Evolutionary conservation across 2,113 vertebrate genomes (phyloP).

Genomic region (Phylloscopus whistleri): DNA sequence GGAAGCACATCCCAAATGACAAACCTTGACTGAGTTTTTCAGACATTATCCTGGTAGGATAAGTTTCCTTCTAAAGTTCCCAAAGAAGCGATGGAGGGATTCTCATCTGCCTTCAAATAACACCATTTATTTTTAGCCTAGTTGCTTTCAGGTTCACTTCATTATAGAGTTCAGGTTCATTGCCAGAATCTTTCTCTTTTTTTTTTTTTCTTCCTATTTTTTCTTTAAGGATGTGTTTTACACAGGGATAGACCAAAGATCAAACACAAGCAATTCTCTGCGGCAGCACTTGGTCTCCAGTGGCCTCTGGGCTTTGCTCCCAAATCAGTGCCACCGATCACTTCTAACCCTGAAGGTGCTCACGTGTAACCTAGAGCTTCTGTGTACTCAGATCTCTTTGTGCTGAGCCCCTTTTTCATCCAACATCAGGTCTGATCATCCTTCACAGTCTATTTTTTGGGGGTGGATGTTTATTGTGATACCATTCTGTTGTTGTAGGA

Average conservation of each 20-base stretch:
- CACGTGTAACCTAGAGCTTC: background rate
- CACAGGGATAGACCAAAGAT: background rate
- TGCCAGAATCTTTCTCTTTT: background rate
- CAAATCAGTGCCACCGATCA: background rate
- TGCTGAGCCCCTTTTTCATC: slow-evolving; percentile 11
- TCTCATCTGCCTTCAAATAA: background rate
- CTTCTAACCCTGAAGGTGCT: background rate
- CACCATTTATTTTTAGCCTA: background rate
- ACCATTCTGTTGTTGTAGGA: background rate
- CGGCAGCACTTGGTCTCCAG: background rate
- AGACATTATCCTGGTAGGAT: background rate
- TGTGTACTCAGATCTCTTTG: slow-evolving; percentile 5
- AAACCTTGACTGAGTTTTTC: background rate
- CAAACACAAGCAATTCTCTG: background rate
- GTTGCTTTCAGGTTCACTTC: slow-evolving; percentile 31
- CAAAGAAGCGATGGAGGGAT: background rate
- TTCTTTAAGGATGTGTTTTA: background rate
- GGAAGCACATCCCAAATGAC: slow-evolving; percentile 3
- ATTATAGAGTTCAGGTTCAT: slow-evolving; percentile 8
- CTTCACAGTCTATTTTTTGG: background rate
- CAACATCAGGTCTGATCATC: background rate
- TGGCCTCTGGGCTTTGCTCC: background rate
- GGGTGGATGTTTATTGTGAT: background rate
- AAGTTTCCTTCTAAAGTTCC: background rate
- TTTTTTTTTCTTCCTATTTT: too few relatives aligned